These are phyloP conservation scores for Neosilurus mollespiculum DNA, from an alignment of 2,797 vertebrate species.

Conservation along the genomic window DNA sequence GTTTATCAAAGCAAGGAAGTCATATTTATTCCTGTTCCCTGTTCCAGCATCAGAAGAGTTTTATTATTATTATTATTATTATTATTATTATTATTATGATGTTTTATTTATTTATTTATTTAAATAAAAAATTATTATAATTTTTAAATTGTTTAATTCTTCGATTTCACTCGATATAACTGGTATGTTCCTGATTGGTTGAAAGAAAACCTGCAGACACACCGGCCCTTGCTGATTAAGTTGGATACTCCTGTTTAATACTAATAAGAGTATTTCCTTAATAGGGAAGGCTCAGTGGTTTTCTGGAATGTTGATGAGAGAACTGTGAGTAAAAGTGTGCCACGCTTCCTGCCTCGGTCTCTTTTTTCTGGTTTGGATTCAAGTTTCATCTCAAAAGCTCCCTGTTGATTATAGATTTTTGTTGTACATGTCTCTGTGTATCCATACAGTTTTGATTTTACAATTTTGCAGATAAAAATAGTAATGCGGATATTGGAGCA, in stretches of 20 bases:
- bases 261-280: background rate
- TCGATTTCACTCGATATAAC: too few species aligned
- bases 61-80: too few species aligned
- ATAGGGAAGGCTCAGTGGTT: slow-evolving; percentile 93
- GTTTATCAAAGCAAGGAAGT: slow-evolving; percentile 2
- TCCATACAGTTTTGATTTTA: background rate
- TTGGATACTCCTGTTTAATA: background rate
- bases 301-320: slow-evolving; percentile 98
- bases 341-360: background rate
- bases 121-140: too few species aligned
- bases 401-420: background rate
- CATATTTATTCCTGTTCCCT: slow-evolving; percentile 43
- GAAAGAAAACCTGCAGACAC: background rate
- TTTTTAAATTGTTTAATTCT: too few species aligned
- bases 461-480: slow-evolving; percentile 82
- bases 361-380: background rate
- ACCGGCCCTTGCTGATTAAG: background rate
- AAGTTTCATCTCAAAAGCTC: background rate
- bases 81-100: too few species aligned
- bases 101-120: too few species aligned
- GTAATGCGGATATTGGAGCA: slow-evolving; percentile 84
- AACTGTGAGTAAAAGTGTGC: slow-evolving; percentile 76
- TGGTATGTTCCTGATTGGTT: background rate
- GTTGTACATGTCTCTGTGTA: slow-evolving; percentile 12
- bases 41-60: background rate